Conservation (phyloP, 2,797 vertebrate species). For the Podarcis lilfordi region DNA sequence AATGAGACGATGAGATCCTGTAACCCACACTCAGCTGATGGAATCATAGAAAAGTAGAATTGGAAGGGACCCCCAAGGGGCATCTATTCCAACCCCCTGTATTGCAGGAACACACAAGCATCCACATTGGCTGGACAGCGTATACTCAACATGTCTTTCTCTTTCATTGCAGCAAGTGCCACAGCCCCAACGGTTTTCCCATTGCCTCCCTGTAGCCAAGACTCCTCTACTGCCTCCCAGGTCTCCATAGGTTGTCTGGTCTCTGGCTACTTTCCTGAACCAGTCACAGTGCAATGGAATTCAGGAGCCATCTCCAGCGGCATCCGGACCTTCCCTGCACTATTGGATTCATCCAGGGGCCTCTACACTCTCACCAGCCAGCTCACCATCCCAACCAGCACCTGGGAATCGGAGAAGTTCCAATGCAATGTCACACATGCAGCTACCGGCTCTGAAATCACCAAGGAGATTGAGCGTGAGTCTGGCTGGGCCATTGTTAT, state of each 20-base stretch:
- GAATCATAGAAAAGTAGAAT: background rate
- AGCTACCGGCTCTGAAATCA: fast-evolving
- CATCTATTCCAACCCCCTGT: too few relatives aligned
- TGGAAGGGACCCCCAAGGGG: too few relatives aligned
- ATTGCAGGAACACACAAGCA: too few relatives aligned
- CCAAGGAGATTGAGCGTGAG: background rate
- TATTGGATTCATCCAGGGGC: fast-evolving
- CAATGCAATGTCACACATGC: background rate
- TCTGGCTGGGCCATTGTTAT: background rate
- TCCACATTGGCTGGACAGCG: background rate
- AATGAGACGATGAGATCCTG: background rate
- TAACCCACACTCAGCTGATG: background rate
- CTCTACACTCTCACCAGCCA: constrained; percentile 29
- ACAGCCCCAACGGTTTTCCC: background rate
- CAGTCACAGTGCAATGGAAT: background rate
- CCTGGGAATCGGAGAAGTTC: background rate
- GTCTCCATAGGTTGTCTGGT: constrained; percentile 48
- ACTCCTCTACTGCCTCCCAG: fast-evolving
- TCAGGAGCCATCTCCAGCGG: fast-evolving
- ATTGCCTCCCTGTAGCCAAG: constrained; percentile 14
- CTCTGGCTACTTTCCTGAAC: constrained; percentile 35
- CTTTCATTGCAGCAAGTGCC: too few relatives aligned
- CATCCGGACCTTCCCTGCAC: background rate
- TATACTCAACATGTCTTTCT: too few relatives aligned
- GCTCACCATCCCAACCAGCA: background rate